Conservation (phyloP, 2,888 invertebrate genomes). For the Conus canariensis region DNA sequence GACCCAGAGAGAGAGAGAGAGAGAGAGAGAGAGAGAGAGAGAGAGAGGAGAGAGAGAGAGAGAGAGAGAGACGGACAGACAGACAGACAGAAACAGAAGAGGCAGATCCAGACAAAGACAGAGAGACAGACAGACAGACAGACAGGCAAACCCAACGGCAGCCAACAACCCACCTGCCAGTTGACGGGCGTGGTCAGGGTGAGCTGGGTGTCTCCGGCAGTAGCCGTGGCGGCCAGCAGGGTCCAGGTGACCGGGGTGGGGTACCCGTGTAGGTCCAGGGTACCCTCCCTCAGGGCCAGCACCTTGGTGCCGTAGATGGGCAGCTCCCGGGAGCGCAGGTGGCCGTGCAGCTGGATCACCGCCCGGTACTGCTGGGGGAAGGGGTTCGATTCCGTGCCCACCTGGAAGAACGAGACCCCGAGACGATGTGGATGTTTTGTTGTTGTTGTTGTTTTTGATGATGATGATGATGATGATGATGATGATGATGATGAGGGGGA, state of each 20-base stretch:
- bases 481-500: background rate
- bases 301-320: constrained; percentile 76
- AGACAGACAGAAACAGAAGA: no score
- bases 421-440: no score
- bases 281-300: constrained; percentile 74
- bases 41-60: no score
- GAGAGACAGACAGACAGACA: no score
- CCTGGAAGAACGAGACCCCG: constrained; percentile 53
- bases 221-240: constrained; percentile 62
- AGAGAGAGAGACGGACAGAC: no score
- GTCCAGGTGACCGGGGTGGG: constrained; percentile 70
- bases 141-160: no score
- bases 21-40: no score
- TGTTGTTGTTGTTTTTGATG: no score
- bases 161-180: constrained; percentile 64
- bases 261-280: constrained; percentile 74
- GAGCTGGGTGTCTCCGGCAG: constrained; percentile 61
- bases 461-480: no score
- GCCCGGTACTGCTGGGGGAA: constrained; percentile 68
- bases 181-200: constrained; percentile 62
- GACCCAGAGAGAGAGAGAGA: no score
- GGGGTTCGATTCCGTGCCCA: constrained; percentile 73
- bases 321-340: constrained; percentile 68
- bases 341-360: constrained; percentile 71
- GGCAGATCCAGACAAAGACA: no score